Conservation (phyloP, 2,888 invertebrate genomes). For the Eupithecia abbreviata region DNA sequence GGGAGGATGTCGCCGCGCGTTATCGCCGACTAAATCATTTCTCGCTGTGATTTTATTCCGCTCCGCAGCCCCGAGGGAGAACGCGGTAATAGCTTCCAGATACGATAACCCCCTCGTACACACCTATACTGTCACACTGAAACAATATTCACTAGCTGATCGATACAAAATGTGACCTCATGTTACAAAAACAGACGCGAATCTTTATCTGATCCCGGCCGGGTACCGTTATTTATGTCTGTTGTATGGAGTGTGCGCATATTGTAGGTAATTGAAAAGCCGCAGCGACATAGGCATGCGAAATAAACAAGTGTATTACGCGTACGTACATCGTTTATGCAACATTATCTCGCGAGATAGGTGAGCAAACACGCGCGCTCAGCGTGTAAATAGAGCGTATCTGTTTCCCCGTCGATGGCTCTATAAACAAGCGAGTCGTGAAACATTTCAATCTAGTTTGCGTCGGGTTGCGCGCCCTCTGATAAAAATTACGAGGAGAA, state of each 20-base stretch:
- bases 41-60: constrained; percentile 77
- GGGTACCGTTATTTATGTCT: constrained; percentile 48
- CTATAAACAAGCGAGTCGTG: constrained; percentile 81
- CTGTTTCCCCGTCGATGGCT: constrained; percentile 79
- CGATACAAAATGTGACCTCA: constrained; percentile 61
- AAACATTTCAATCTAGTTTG: constrained; percentile 80
- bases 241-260: constrained; percentile 26
- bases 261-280: constrained; percentile 63
- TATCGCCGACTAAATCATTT: constrained; percentile 75
- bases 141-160: constrained; percentile 75
- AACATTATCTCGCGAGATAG: constrained; percentile 78
- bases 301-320: constrained; percentile 64
- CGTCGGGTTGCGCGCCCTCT: constrained; percentile 72
- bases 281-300: constrained; percentile 59
- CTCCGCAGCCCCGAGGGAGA: constrained; percentile 60
- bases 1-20: constrained; percentile 57
- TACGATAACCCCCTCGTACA: constrained; percentile 58
- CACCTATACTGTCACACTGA: constrained; percentile 70
- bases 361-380: constrained; percentile 70
- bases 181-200: constrained; percentile 58
- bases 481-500: constrained; percentile 79
- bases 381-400: constrained; percentile 76
- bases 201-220: constrained; percentile 37
- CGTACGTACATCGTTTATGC: constrained; percentile 66
- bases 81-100: constrained; percentile 73